Evolutionary conservation across 2,797 vertebrate genomes (phyloP).

Genomic region (Brachyalestes nurse): DNA sequence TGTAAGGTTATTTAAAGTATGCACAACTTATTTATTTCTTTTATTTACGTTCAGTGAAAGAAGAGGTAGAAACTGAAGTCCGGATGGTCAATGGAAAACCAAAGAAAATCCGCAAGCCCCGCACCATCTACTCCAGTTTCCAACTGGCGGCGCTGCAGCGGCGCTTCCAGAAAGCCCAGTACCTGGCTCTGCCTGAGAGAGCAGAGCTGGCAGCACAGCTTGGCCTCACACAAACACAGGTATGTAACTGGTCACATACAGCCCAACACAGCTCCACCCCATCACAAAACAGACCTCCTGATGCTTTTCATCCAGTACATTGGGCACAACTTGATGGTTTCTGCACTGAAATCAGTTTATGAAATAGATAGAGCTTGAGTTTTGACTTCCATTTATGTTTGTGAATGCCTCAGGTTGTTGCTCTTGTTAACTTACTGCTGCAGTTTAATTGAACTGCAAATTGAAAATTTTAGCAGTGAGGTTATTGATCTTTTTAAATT

Average conservation of each 20-base stretch:
- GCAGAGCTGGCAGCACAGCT: slow-evolving; percentile 95
- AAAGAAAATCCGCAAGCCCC: slow-evolving; percentile 97
- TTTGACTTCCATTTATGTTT: too few relatives aligned
- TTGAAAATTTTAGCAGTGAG: neutral
- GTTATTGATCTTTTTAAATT: neutral
- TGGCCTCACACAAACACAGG: slow-evolving; percentile 97
- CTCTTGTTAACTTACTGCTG: too few relatives aligned
- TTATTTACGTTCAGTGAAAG: slow-evolving; percentile 81
- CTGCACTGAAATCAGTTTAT: too few relatives aligned
- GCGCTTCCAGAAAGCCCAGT: slow-evolving; percentile 97
- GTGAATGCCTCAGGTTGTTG: too few relatives aligned
- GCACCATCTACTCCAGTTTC: slow-evolving; percentile 98
- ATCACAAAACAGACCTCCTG: too few relatives aligned
- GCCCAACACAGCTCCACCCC: neutral
- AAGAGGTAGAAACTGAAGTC: slow-evolving; percentile 95
- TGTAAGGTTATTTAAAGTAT: neutral
- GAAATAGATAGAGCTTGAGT: neutral
- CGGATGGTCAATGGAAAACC: slow-evolving; percentile 99
- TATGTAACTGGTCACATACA: slow-evolving; percentile 38
- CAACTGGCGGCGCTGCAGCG: slow-evolving; percentile 95
- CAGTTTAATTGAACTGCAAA: too few relatives aligned
- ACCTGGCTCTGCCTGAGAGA: slow-evolving; percentile 94
- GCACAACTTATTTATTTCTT: neutral
- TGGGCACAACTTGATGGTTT: too few relatives aligned
- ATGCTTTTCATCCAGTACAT: too few relatives aligned